Evolutionary conservation across 2,888 invertebrate species (phyloP).

Genomic region (Blera fallax): DNA sequence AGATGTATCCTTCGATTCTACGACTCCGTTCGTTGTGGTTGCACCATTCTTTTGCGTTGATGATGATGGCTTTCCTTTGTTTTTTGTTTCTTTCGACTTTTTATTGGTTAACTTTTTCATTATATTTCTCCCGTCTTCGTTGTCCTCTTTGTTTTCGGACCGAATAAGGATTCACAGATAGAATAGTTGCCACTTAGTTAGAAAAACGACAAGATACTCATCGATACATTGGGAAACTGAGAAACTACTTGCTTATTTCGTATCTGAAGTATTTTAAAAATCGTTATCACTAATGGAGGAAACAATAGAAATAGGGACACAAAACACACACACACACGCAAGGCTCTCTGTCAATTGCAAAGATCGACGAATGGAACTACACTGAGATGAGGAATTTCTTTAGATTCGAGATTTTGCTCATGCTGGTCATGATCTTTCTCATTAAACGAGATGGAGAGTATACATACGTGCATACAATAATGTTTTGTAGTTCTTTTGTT

Average conservation of each 20-base stretch:
- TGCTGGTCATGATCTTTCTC: constrained; percentile 48
- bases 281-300: constrained; percentile 27
- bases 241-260: background rate
- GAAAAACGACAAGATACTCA: background rate
- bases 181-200: background rate
- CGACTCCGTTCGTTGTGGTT: constrained; percentile 7
- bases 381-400: constrained; percentile 50
- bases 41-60: background rate
- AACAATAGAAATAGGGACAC: background rate
- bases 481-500: constrained; percentile 47
- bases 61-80: constrained; percentile 48
- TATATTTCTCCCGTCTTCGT: background rate
- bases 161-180: background rate
- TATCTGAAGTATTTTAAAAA: constrained; percentile 6
- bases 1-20: constrained; percentile 36
- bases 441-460: constrained; percentile 16
- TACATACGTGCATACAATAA: background rate
- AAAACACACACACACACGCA: background rate
- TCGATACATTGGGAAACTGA: constrained; percentile 8
- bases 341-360: constrained; percentile 45
- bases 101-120: constrained; percentile 46
- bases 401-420: constrained; percentile 36
- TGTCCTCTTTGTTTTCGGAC: background rate
- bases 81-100: constrained; percentile 43
- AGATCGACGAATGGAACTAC: constrained; percentile 54